These are phyloP conservation scores for Lucinisca nassula DNA, from an alignment of 2,888 invertebrate species.

Conservation along the genomic window DNA sequence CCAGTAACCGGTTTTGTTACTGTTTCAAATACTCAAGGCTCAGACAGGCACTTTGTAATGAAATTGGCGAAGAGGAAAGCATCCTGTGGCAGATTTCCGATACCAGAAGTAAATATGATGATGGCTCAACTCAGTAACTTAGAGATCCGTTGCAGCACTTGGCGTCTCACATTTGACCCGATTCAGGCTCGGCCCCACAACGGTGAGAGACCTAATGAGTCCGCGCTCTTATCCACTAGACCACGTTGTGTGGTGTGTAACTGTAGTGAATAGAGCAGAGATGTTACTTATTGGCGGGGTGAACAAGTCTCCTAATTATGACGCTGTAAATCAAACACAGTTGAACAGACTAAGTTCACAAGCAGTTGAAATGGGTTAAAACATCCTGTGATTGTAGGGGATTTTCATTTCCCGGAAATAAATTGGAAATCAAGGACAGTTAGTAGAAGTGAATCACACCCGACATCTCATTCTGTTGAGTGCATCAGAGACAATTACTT, in stretches of 20 bases:
- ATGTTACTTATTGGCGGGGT: slow-evolving; percentile 15
- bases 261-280: neutral
- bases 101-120: too few species aligned
- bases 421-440: slow-evolving; percentile 10
- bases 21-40: too few species aligned
- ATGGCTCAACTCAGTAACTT: too few species aligned
- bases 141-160: too few species aligned
- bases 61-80: too few species aligned
- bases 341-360: neutral
- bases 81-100: too few species aligned
- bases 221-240: too few species aligned
- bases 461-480: slow-evolving; percentile 4
- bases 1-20: too few species aligned
- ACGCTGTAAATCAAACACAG: neutral
- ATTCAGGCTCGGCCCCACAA: too few species aligned
- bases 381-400: slow-evolving; percentile 13
- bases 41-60: too few species aligned
- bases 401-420: slow-evolving; percentile 44
- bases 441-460: slow-evolving; percentile 15
- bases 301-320: slow-evolving; percentile 5
- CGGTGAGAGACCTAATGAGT: too few species aligned
- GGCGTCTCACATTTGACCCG: too few species aligned
- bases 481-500: slow-evolving; percentile 13
- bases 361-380: neutral
- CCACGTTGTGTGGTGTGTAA: slow-evolving; percentile 12